phyloP scores from a whole-genome alignment of 2,888 invertebrate species.

The Cecidostiba fungosa region DNA sequence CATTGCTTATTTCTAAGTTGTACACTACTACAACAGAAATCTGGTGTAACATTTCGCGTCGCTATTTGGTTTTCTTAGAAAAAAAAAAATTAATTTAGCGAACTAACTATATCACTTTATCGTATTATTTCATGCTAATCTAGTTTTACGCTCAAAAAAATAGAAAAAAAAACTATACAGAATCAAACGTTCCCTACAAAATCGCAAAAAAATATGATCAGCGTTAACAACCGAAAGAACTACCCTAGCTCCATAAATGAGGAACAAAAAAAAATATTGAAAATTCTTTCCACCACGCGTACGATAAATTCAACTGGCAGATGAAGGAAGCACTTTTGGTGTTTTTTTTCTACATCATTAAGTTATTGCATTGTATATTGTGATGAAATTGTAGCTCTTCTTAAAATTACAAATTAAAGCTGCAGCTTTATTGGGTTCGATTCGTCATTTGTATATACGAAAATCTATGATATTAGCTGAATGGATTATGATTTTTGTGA shows the following conservation, averaged over 20 bases:
- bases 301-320: conserved; percentile 55
- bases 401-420: conserved; percentile 32
- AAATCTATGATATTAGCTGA: conserved; percentile 19
- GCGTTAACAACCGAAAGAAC: conserved; percentile 49
- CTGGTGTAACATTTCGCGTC: conserved; percentile 46
- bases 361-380: conserved; percentile 45
- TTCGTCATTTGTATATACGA: conserved; percentile 6
- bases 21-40: conserved; percentile 62
- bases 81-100: conserved; percentile 50
- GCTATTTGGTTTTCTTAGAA: conserved; percentile 56
- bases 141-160: conserved; percentile 51
- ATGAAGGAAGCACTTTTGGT: conserved; percentile 65
- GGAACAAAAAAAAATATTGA: conserved; percentile 52
- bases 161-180: conserved; percentile 52
- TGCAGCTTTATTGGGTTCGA: conserved; percentile 17
- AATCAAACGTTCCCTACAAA: conserved; percentile 57
- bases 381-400: conserved; percentile 43
- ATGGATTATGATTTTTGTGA: conserved; percentile 26
- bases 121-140: conserved; percentile 56
- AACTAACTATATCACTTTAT: conserved; percentile 62
- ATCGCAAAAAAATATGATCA: conserved; percentile 49
- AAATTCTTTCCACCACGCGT: conserved; percentile 35
- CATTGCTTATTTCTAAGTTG: conserved; percentile 60
- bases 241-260: conserved; percentile 42
- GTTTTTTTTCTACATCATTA: conserved; percentile 45